phyloP scores from a whole-genome alignment of 2,888 invertebrate genomes.

The Pharmacophagus antenor region DNA sequence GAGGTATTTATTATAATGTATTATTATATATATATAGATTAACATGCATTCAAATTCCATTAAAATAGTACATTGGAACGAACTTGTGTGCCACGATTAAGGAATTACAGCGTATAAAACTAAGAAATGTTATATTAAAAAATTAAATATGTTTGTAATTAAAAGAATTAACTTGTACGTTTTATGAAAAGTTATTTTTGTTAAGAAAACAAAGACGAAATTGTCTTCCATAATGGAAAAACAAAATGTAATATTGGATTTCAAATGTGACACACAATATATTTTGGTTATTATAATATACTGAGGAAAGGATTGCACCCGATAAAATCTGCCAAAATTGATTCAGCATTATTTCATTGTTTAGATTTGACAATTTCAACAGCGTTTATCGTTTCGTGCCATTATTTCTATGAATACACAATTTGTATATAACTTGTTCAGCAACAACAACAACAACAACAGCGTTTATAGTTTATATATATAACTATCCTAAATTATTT shows the following conservation, averaged over 20 bases:
- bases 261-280: slow-evolving; percentile 34
- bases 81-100: slow-evolving; percentile 58
- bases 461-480: slow-evolving; percentile 70
- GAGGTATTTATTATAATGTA: slow-evolving; percentile 77
- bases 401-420: slow-evolving; percentile 53
- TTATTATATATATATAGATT: too few relatives aligned
- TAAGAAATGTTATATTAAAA: too few relatives aligned
- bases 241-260: background rate
- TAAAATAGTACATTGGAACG: slow-evolving; percentile 68
- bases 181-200: too few relatives aligned
- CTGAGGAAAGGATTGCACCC: slow-evolving; percentile 10
- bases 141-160: background rate
- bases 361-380: background rate
- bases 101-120: background rate
- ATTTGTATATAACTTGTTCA: slow-evolving; percentile 75
- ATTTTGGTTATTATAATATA: slow-evolving; percentile 25
- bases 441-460: slow-evolving; percentile 82
- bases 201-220: background rate
- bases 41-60: slow-evolving; percentile 80
- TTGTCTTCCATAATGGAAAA: background rate
- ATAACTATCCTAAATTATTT: slow-evolving; percentile 54
- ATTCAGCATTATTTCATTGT: background rate
- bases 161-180: too few relatives aligned
- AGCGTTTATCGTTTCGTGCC: slow-evolving; percentile 44
- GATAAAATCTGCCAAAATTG: slow-evolving; percentile 10